Evolutionary conservation across 92 coral and sea anemone species (phyloP).

Genomic region (Micromussa lordhowensis): DNA sequence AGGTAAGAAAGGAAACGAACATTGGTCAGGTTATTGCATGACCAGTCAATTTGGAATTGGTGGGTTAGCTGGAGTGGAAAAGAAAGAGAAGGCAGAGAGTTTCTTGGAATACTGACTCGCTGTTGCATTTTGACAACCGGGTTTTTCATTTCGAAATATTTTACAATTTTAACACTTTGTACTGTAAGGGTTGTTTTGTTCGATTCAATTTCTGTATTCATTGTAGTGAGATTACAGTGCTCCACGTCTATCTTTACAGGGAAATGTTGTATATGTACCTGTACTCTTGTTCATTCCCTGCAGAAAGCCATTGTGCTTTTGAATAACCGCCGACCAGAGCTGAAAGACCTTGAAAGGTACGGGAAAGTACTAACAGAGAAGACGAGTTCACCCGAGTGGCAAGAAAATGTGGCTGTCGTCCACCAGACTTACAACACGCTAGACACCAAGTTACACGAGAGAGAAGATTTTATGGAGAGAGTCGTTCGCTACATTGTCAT

Average conservation of each 20-base stretch:
- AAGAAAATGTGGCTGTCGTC: constrained; percentile 71
- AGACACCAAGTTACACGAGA: constrained; percentile 71
- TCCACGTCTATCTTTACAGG: too few relatives aligned
- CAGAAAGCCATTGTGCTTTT: constrained; percentile 80
- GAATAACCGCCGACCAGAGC: constrained; percentile 74
- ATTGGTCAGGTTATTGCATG: background rate
- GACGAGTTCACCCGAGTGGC: constrained; percentile 82
- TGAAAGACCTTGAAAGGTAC: constrained; percentile 73
- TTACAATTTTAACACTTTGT: too few relatives aligned
- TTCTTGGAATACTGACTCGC: background rate
- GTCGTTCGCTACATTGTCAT: constrained; percentile 67
- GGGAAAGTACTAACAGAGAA: constrained; percentile 85
- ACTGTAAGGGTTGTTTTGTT: too few relatives aligned
- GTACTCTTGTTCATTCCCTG: background rate
- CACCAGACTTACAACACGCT: constrained; percentile 69
- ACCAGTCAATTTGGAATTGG: background rate
- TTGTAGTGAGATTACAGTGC: too few relatives aligned
- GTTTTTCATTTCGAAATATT: too few relatives aligned
- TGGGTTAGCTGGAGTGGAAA: too few relatives aligned
- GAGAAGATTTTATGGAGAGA: constrained; percentile 74
- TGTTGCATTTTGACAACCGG: too few relatives aligned
- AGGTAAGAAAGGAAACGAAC: constrained; percentile 57
- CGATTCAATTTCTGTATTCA: too few relatives aligned
- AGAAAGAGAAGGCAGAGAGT: too few relatives aligned
- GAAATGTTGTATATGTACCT: background rate